Evolutionary conservation across 2,113 vertebrate genomes (phyloP), one percentile per base, ranked within the genome.

Genomic region (Perca flavescens): DNA sequence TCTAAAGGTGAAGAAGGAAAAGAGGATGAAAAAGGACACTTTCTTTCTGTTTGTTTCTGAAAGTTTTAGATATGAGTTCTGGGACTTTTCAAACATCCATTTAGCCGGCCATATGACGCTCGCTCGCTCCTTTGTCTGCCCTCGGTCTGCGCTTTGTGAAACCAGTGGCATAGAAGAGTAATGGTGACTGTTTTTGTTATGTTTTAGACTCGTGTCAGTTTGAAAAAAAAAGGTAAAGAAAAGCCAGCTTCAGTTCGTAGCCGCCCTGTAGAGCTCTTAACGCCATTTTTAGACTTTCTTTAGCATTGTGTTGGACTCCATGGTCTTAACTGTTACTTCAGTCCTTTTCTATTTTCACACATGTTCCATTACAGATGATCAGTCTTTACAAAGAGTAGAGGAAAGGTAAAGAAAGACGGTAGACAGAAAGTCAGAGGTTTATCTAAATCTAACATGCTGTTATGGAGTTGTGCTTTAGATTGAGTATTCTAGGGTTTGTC

Each of bases 141-240:
- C 86, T 90, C 28, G 84, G 86, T 91, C 91, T 93, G 88, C 85
- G 86, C 91, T 91, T 94, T 77, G 92, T 95, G 92, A 96, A 95
- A 92, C 88, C 92, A 91, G 93, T 95, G 94, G 93, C 92, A 90
- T 95, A 94, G 91, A 94, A 90, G 78, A 94, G 90, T 92, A 88
- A 90, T 80, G 85, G 94, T 95, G 92, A 94, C 88, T 84, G 89
- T 92, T 94, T 93, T 89, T 82, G 80, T 94, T 95, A 90, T 86
- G 91, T 95, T 94, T 89, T 95, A 95, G 93, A 94, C 88, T 92
- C n/a, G 89, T 93, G 93, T 94, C 89, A 90, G 77, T 85, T 89
- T 64, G 71, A 71, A 67, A 69, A 66, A 80, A 85, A 82, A 91
- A 81, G 76, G 77, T 85, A 31, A 89, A 85, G 81, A 85, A 83